Base-by-base conservation (phyloP, 1,140 invertebrate genomes). In the Pogonus chalceus region DNA sequence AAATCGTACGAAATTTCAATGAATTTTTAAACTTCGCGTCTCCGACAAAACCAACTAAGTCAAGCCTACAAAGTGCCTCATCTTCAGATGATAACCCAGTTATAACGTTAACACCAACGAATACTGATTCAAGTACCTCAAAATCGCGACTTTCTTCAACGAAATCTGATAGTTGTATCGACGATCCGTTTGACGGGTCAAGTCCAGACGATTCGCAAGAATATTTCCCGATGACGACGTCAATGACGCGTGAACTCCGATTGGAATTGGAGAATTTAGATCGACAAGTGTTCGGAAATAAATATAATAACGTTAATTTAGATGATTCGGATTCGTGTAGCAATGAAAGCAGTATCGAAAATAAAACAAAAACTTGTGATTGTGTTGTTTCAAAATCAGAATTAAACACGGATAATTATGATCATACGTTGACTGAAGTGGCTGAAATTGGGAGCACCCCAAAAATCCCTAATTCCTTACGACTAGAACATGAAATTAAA, bases 151-250 rank as follows among this genome's bases (percentile, higher is more conserved):
- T 59, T 53, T 56, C 53, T 53, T 69, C 66, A 2, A 65, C 65
- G 0, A 65, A 66, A 23, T 63, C 63, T 21, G 63, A 62, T 31
- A 65, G 62, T 20, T 55, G 58, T 23, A 58, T 62, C 9, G 59
- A 61, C 49, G 56, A 52, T 26, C 64, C 65, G 2, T 65, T 81
- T 51, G 81, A 82, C 26, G 78, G 81, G 16, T 79, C 75, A 54
- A 85, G 85, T 55, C 85, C 84, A 0, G 87, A 91, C 62, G 87
- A 89, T 70, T 82, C 82, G 0, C 76, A 79, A 60, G 87, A 90
- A 63, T 91, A 89, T 69, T 86, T 85, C 65, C 88, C 88, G 9
- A 87, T 91, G 83, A 89, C 86, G 1, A 90, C 85, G 1, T 87
- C 87, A 1, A 85, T 90, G 70, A 90, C 87, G 1, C 76, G 85